Conservation (phyloP, 37 sponge, comb jelly and placozoan genomes). For the Tethya wilhelma region DNA sequence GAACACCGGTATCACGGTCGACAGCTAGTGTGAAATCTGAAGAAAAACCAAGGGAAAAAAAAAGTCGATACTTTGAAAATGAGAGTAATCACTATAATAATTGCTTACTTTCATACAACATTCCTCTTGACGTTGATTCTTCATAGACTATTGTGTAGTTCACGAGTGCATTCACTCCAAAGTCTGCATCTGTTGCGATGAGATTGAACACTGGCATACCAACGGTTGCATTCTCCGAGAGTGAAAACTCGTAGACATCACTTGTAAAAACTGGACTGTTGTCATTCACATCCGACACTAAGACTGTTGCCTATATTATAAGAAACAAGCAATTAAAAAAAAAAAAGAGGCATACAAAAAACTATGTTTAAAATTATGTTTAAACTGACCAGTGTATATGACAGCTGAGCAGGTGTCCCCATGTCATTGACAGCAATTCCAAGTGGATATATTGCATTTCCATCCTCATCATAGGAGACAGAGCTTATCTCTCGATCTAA, state of each 20-base stretch:
- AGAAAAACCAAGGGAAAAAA: background rate
- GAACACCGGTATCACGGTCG: constrained; percentile 9
- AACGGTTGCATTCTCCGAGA: constrained; percentile 29
- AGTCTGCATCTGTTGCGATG: constrained; percentile 46
- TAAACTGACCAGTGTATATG: constrained; percentile 12
- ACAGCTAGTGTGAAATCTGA: constrained; percentile 22
- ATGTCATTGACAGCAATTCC: constrained; percentile 16
- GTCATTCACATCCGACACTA: constrained; percentile 55
- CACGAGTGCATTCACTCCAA: constrained; percentile 26
- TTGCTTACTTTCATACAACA: background rate
- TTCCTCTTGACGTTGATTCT: background rate
- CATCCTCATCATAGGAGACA: constrained; percentile 13
- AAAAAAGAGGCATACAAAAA: background rate
- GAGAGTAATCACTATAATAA: background rate
- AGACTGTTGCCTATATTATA: constrained; percentile 20
- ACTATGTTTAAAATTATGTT: background rate
- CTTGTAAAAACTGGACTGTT: constrained; percentile 26
- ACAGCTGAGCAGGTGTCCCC: constrained; percentile 1
- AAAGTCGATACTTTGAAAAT: background rate
- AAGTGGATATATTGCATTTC: constrained; percentile 15
- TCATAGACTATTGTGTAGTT: constrained; percentile 28
- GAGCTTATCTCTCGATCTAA: constrained; percentile 9
- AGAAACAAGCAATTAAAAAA: background rate
- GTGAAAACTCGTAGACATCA: background rate
- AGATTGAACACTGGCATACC: constrained; percentile 15